Conservation (phyloP, 2,113 vertebrate species). For the Galeopterus variegatus region DNA sequence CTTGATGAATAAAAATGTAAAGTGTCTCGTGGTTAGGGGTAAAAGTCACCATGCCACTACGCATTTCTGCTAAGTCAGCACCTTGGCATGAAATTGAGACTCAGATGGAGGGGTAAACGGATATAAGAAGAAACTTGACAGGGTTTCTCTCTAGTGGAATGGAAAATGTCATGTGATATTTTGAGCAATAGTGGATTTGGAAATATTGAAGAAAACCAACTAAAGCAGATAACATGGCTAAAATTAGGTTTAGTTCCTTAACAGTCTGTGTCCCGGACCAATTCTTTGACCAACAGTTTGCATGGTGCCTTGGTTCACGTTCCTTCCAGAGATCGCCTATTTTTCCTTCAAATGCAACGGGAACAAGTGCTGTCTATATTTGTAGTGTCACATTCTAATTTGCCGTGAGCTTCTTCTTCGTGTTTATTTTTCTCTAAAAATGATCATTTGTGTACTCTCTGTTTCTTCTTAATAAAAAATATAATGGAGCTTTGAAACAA, state of each 20-base stretch:
- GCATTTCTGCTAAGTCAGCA: constrained; percentile 70
- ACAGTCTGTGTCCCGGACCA: background rate
- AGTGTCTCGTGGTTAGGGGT: constrained; percentile 2
- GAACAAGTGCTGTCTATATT: background rate
- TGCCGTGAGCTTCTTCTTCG: background rate
- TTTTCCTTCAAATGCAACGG: background rate
- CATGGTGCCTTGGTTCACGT: background rate
- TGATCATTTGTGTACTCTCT: background rate
- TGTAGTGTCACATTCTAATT: background rate
- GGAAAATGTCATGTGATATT: background rate
- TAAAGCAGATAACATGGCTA: background rate
- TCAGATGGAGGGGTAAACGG: background rate
- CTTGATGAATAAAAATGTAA: constrained; percentile 86
- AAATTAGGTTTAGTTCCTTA: background rate
- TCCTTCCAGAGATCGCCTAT: background rate
- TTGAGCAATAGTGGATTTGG: background rate
- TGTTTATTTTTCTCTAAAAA: background rate
- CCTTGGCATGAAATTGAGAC: constrained; percentile 19
- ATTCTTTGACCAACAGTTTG: background rate
- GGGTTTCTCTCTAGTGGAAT: background rate
- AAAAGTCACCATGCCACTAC: background rate
- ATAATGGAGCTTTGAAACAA: constrained; percentile 6
- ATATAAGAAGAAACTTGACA: constrained; percentile 16
- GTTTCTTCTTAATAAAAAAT: background rate
- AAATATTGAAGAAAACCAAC: background rate